Conservation (phyloP, 2,797 vertebrate species). For the Microcaecilia unicolor region DNA sequence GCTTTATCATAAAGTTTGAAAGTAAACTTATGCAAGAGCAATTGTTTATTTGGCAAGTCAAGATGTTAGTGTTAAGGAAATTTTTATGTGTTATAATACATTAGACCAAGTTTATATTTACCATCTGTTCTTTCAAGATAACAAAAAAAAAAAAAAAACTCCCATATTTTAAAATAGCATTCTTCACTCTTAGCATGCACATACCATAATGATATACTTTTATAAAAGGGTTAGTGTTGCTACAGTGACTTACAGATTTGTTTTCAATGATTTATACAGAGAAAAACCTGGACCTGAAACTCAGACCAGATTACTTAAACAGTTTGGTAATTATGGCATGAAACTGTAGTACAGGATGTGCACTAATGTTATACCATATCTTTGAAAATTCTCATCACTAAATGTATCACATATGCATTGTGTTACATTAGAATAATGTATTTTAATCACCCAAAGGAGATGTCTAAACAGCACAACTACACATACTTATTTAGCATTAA, state of each 20-base stretch:
- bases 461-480: constrained; percentile 76
- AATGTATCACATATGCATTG: constrained; percentile 71
- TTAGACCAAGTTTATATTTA: constrained; percentile 71
- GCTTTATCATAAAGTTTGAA: constrained; percentile 46
- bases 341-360: constrained; percentile 42
- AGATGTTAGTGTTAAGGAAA: constrained; percentile 68
- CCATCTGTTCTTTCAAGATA: constrained; percentile 76
- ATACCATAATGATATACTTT: constrained; percentile 56
- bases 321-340: constrained; percentile 58
- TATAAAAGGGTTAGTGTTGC: constrained; percentile 53
- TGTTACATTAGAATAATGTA: constrained; percentile 82
- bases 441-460: constrained; percentile 87
- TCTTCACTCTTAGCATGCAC: constrained; percentile 69
- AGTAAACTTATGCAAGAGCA: constrained; percentile 55
- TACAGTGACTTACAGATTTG: constrained; percentile 53
- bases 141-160: constrained; percentile 68
- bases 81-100: constrained; percentile 75
- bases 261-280: constrained; percentile 31
- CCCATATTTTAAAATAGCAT: constrained; percentile 72
- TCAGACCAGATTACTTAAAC: constrained; percentile 59
- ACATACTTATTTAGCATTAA: constrained; percentile 91
- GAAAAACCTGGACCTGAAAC: constrained; percentile 36
- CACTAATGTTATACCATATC: constrained; percentile 41
- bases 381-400: constrained; percentile 61
- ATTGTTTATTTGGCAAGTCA: constrained; percentile 74